Evolutionary conservation across 1,140 invertebrate genomes (phyloP), one percentile per base, ranked within the genome.

Genomic region (Proctacanthus coquilletti): DNA sequence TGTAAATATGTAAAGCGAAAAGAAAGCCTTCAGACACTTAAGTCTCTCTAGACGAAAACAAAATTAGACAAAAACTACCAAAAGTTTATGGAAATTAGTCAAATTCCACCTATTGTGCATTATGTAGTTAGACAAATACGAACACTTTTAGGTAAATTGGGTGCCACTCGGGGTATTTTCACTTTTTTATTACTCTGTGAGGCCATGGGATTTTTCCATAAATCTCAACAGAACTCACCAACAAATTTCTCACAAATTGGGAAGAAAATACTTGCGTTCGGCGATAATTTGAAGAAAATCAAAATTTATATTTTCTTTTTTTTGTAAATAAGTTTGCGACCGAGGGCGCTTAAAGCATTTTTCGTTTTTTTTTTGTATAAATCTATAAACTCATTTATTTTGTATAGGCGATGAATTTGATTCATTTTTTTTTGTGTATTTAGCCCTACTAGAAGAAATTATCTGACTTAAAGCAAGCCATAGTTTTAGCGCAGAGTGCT

Each of bases 381-480:
- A 34, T 34, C 34, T 19, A 20, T 8, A 18, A 25, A 33, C 19
- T 3, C 17, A 11, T 30, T 13, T 20, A 27, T 33, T 21, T n/a
- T 40, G 21, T 20, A 27, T 38, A 18, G 31, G 18, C 18, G 21
- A 21, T 41, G 13, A 31, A 41, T 25, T 25, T 30, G n/a, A n/a
- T n/a, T n/a, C n/a, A n/a, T 20, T 32, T 36, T 36, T 41, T 41
- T 20, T 19, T 41, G 23, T 36, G 23, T 30, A 23, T 21, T 21
- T 41, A 36, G 31, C n/a, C n/a, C 8, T 13, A 29, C 27, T 3
- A 4, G 3, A 29, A 29, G 15, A 29, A 29, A 29, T 11, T 13
- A 3, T 44, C 50, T 52, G 52, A 54, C 49, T 45, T 50, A 44
- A 48, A 54, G 47, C 54, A 39, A 51, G 50, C 38, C 33, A 43